Evolutionary conservation across 2,797 vertebrate genomes (phyloP).

Genomic region (Tragopan temminckii): DNA sequence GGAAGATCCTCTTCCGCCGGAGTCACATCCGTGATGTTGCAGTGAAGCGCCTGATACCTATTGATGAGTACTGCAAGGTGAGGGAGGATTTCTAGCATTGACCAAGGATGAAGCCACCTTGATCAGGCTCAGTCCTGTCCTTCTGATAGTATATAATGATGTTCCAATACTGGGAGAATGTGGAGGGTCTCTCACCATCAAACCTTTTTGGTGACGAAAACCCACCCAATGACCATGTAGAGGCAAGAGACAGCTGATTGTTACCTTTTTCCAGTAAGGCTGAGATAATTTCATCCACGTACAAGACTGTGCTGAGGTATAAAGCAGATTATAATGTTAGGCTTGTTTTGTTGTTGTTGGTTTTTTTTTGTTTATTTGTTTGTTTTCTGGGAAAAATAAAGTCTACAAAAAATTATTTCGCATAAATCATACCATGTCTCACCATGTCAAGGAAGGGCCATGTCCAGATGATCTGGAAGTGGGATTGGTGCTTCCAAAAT

Average conservation of each 20-base stretch:
- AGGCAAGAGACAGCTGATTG: background rate
- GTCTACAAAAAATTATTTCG: background rate
- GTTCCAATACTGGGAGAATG: background rate
- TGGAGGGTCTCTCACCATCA: accelerated
- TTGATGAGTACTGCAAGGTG: constrained; percentile 98
- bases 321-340: background rate
- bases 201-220: background rate
- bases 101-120: background rate
- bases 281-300: background rate
- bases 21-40: constrained; percentile 98
- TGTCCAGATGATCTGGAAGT: background rate
- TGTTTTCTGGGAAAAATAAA: background rate
- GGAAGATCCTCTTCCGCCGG: constrained; percentile 96
- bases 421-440: background rate
- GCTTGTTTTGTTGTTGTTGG: background rate
- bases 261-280: background rate
- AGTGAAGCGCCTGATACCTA: constrained; percentile 95
- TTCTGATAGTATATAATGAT: accelerated
- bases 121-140: accelerated
- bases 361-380: background rate
- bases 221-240: background rate
- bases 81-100: constrained; percentile 35
- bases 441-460: accelerated
- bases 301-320: background rate
- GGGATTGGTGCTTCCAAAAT: background rate